These are phyloP conservation scores for Calyptomena viridis DNA, from an alignment of 2,113 vertebrate species.

Conservation along the genomic window DNA sequence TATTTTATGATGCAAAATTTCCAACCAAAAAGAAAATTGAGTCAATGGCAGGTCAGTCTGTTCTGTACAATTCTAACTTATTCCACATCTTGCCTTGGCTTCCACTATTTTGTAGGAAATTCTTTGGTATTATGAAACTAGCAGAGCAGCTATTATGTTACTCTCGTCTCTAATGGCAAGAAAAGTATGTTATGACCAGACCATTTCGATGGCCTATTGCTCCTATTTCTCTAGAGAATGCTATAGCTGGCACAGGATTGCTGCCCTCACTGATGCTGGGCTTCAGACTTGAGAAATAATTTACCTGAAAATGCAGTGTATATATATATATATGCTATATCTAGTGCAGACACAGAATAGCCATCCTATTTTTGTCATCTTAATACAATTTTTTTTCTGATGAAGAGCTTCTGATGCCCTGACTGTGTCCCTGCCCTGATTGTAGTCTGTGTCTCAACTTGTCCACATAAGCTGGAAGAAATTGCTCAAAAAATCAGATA, in stretches of 20 bases:
- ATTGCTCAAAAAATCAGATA: neutral
- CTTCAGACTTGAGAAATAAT: neutral
- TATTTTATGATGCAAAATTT: neutral
- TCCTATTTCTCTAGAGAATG: constrained; percentile 4
- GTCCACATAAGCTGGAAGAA: neutral
- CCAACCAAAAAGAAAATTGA: neutral
- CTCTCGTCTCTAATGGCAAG: neutral
- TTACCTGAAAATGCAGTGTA: neutral
- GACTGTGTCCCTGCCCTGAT: neutral
- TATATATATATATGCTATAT: neutral
- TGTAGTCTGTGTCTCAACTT: neutral
- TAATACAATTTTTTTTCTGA: neutral
- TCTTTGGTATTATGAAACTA: neutral
- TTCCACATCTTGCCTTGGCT: neutral
- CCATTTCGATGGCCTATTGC: neutral
- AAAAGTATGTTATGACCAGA: neutral
- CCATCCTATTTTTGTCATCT: neutral
- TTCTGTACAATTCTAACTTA: neutral
- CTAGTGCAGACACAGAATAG: neutral
- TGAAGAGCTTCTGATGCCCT: neutral
- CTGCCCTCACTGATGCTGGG: neutral
- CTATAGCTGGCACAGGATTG: neutral
- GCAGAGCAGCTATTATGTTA: neutral
- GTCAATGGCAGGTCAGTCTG: neutral
- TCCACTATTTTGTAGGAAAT: neutral